phyloP scores from a whole-genome alignment of 2,888 invertebrate genomes.

The Ephialtes manifestator region DNA sequence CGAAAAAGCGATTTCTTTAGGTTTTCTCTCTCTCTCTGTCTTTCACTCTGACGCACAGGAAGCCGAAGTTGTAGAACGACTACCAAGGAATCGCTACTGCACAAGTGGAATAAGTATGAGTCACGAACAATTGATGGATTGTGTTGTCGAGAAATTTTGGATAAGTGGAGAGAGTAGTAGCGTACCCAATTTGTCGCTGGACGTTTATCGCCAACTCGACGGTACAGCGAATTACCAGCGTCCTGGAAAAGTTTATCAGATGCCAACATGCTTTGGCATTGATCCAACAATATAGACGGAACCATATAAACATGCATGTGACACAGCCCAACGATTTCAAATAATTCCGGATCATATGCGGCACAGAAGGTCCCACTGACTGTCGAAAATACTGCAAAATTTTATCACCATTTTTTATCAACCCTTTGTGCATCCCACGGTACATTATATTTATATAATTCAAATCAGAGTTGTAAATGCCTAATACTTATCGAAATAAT shows the following conservation, averaged over 20 bases:
- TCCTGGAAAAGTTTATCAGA: slow-evolving; percentile 42
- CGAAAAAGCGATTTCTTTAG: background rate
- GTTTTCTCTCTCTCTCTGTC: background rate
- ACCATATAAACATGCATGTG: slow-evolving; percentile 63
- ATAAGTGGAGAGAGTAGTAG: slow-evolving; percentile 41
- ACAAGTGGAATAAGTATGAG: background rate
- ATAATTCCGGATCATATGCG: slow-evolving; percentile 22
- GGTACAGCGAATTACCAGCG: slow-evolving; percentile 4
- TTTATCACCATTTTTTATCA: background rate
- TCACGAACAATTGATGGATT: slow-evolving; percentile 3
- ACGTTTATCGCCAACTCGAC: slow-evolving; percentile 28
- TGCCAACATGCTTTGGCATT: slow-evolving; percentile 64
- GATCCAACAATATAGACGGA: slow-evolving; percentile 64
- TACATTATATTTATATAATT: slow-evolving; percentile 1
- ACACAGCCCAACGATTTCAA: slow-evolving; percentile 61
- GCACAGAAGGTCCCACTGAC: background rate
- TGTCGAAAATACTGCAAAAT: slow-evolving; percentile 3
- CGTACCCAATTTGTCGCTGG: slow-evolving; percentile 43
- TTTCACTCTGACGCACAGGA: slow-evolving; percentile 2
- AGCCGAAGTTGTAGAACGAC: background rate
- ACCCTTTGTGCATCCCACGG: background rate
- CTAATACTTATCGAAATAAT: too few relatives aligned
- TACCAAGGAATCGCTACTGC: background rate
- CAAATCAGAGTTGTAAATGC: too few relatives aligned
- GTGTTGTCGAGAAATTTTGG: slow-evolving; percentile 12